Evolutionary conservation across 1,140 invertebrate genomes (phyloP).

Genomic region (Lucilia cuprina): DNA sequence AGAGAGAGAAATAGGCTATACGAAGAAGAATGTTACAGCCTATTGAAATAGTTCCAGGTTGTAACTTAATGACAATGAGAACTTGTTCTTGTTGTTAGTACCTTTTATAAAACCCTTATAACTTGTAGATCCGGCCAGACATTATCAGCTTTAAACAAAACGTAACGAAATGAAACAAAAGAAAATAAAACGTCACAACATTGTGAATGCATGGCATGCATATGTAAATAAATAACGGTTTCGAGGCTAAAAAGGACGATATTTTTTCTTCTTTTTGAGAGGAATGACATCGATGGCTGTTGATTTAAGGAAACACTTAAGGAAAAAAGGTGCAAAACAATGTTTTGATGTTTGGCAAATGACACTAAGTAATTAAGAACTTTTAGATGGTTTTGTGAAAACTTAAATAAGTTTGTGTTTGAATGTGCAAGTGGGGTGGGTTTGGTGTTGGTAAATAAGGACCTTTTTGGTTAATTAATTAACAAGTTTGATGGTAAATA

Average conservation of each 20-base stretch:
- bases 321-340: too few relatives aligned
- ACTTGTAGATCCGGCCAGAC: background rate
- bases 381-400: too few relatives aligned
- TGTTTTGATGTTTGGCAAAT: too few relatives aligned
- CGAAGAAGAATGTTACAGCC: background rate
- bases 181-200: too few relatives aligned
- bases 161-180: background rate
- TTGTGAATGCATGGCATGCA: background rate
- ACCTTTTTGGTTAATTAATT: too few relatives aligned
- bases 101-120: background rate
- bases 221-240: background rate
- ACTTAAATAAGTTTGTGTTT: background rate
- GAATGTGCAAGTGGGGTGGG: background rate
- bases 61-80: background rate
- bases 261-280: too few relatives aligned
- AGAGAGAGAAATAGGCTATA: too few relatives aligned
- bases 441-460: too few relatives aligned
- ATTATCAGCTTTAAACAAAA: background rate
- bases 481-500: too few relatives aligned
- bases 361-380: too few relatives aligned
- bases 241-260: background rate
- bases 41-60: background rate
- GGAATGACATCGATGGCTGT: too few relatives aligned
- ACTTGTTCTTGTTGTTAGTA: background rate
- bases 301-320: too few relatives aligned